These are phyloP conservation scores for Andricus quercusramuli DNA, from an alignment of 2,888 invertebrate species.

Conservation along the genomic window DNA sequence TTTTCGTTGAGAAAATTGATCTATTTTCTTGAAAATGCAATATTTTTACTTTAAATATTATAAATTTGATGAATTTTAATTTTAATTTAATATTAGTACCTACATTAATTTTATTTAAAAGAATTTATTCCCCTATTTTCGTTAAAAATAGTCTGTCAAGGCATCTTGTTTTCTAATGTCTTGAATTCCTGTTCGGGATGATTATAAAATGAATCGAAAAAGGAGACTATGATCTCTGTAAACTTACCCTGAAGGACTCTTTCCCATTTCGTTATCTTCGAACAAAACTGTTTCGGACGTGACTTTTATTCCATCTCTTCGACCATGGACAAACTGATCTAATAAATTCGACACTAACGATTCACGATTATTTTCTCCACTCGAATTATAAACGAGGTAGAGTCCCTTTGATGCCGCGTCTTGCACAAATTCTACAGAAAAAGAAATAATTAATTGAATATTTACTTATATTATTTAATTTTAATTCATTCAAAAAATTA, in stretches of 20 bases:
- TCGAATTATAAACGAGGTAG: constrained; percentile 91
- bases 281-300: constrained; percentile 91
- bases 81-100: no score
- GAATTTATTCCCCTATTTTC: no score
- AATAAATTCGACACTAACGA: constrained; percentile 88
- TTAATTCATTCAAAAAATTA: not conserved
- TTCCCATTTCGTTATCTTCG: constrained; percentile 92
- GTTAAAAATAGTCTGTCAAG: no score
- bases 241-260: constrained; percentile 90
- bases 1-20: no score
- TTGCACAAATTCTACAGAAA: constrained; percentile 89
- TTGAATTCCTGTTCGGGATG: no score
- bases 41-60: no score
- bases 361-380: constrained; percentile 85
- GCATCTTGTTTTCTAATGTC: no score
- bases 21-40: no score
- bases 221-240: not conserved
- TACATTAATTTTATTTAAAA: no score
- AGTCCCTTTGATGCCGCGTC: constrained; percentile 96
- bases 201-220: no score
- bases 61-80: no score
- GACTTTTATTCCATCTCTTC: constrained; percentile 86
- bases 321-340: constrained; percentile 90
- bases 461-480: no score
- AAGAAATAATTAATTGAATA: not conserved